Conservation (phyloP, 2,888 invertebrate genomes). For the Oxystoma pomonae region DNA sequence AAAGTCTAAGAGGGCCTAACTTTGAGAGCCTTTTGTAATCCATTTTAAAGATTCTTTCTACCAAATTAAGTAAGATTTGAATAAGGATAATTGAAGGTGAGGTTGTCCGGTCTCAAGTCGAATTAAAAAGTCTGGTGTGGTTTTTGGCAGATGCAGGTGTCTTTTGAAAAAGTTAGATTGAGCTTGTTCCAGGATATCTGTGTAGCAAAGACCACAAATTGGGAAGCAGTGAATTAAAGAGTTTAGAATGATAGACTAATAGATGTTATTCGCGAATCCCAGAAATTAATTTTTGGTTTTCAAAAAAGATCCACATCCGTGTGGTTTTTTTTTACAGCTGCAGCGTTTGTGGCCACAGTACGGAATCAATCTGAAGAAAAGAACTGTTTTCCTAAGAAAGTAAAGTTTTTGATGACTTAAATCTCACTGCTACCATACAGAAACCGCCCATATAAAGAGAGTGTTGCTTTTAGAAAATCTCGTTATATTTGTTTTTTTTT, state of each 20-base stretch:
- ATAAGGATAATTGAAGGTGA: neutral
- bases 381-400: neutral
- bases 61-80: neutral
- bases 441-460: no score
- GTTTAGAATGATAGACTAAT: neutral
- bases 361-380: neutral
- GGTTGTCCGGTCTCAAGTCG: neutral
- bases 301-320: neutral
- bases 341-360: neutral
- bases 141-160: neutral
- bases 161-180: neutral
- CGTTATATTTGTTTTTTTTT: no score
- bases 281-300: neutral
- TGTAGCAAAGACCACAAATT: neutral
- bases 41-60: neutral
- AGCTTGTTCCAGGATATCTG: neutral
- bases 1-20: neutral
- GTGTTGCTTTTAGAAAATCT: no score
- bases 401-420: neutral
- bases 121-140: neutral
- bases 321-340: neutral
- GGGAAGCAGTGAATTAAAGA: no score
- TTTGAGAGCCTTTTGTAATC: neutral
- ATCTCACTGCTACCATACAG: no score
- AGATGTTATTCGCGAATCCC: neutral